Conservation (phyloP, 2,797 vertebrate genomes). For the Podargus strigoides region DNA sequence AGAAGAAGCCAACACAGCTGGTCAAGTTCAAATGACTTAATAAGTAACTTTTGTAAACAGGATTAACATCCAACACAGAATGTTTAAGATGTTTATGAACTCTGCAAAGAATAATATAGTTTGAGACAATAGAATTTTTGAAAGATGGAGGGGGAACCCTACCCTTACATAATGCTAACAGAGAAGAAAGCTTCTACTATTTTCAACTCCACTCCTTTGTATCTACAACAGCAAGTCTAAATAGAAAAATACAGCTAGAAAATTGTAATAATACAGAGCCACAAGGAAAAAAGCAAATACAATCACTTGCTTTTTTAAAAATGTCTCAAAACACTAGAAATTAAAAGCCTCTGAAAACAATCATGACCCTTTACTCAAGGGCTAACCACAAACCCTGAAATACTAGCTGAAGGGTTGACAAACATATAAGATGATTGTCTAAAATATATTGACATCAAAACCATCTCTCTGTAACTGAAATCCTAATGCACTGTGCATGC, state of each 20-base stretch:
- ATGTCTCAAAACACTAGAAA: not conserved
- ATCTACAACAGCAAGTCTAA: not conserved
- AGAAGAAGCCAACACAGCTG: not conserved
- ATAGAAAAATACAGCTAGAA: not conserved
- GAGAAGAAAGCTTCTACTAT: not conserved
- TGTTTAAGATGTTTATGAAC: not conserved
- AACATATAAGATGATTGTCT: not conserved
- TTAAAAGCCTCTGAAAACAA: not conserved
- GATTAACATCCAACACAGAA: not conserved
- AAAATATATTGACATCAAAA: not conserved
- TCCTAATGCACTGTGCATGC: not conserved
- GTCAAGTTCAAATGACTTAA: not conserved
- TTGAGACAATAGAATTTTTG: not conserved
- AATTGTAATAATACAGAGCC: not conserved
- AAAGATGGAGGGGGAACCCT: not conserved
- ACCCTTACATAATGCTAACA: not conserved
- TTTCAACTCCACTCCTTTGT: not conserved
- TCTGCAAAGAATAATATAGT: not conserved
- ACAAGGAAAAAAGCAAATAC: not conserved
- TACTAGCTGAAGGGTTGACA: not conserved
- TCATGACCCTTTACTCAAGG: not conserved
- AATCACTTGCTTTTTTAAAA: too few species aligned
- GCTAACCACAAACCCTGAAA: not conserved
- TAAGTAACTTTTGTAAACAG: not conserved
- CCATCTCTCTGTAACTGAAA: not conserved